Evolutionary conservation across 92 coral and sea anemone genomes (phyloP), one percentile per base, ranked within the genome.

Genomic region (Ricordea florida): DNA sequence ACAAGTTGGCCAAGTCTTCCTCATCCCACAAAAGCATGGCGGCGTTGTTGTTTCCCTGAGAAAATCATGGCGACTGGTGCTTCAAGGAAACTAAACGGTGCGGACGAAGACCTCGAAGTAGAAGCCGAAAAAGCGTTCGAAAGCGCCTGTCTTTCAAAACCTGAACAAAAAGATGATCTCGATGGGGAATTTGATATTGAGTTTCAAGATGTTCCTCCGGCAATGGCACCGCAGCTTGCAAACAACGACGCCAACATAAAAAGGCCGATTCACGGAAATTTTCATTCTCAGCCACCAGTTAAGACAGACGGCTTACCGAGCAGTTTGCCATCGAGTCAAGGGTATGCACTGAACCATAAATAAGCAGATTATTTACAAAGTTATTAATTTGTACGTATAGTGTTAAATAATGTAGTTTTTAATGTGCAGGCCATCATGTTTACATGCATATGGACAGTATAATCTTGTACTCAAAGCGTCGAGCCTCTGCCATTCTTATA

Each of bases 41-140:
- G n/a, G n/a, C n/a, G n/a, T n/a, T n/a, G n/a, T n/a, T n/a, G n/a
- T n/a, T n/a, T n/a, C n/a, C n/a, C n/a, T n/a, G n/a, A n/a, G n/a
- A n/a, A n/a, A n/a, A n/a, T n/a, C n/a, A n/a, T n/a, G n/a, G n/a
- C n/a, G n/a, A n/a, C n/a, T n/a, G n/a, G n/a, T n/a, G n/a, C n/a
- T n/a, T n/a, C 30, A 27, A 36, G 48, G 55, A 70, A 55, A 21
- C 50, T 42, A 10, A 70, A 70, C 13, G 24, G 52, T 30, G 14
- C 53, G 17, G 53, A 37, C 28, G 77, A 70, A 26, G 65, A 70
- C 15, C 65, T 70, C 21, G 77, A 70, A 70, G 53, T 8, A 28
- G 90, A 85, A 77, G 82, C 90, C 26, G 82, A 79, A 37, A 60
- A 59, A 13, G 81, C 90, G 13, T 78, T 79, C 18, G 22, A 71